Percentiles rank a stretch among this genome's conserved stretches.
Evolutionary conservation across 1,140 invertebrate genomes (phyloP).

Genomic region (Vanessa tameamea): DNA sequence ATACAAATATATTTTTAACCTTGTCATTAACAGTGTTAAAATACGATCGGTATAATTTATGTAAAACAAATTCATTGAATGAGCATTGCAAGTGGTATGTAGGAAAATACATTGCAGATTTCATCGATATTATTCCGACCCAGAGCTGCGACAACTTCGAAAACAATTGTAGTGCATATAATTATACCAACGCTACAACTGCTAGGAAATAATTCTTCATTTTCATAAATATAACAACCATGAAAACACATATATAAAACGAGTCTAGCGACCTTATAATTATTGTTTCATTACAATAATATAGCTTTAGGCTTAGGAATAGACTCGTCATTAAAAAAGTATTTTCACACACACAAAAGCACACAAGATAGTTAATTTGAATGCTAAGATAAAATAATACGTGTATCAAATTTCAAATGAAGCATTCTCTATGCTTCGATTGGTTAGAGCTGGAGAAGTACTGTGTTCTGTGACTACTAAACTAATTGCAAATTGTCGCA

Average conservation of each 20-base stretch:
- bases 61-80: slow-evolving; percentile 7
- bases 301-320: too few relatives aligned
- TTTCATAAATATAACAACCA: too few relatives aligned
- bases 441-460: slow-evolving; percentile 5
- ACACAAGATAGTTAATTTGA: background rate
- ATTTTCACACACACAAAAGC: too few relatives aligned
- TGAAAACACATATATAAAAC: too few relatives aligned
- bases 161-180: background rate
- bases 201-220: background rate
- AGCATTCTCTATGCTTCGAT: background rate
- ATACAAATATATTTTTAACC: background rate
- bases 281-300: too few relatives aligned
- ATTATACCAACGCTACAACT: too few relatives aligned
- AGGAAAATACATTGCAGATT: background rate
- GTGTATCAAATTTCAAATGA: slow-evolving; percentile 31
- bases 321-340: too few relatives aligned
- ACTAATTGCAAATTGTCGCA: slow-evolving; percentile 44
- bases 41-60: slow-evolving; percentile 1
- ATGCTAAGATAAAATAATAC: background rate
- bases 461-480: slow-evolving; percentile 32
- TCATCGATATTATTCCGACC: slow-evolving; percentile 4
- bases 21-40: background rate
- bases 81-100: slow-evolving; percentile 2
- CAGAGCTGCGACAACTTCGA: background rate
- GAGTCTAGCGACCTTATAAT: too few relatives aligned